Base-by-base conservation (phyloP, 2,797 vertebrate species). In the Scomberomorus guttatus region DNA sequence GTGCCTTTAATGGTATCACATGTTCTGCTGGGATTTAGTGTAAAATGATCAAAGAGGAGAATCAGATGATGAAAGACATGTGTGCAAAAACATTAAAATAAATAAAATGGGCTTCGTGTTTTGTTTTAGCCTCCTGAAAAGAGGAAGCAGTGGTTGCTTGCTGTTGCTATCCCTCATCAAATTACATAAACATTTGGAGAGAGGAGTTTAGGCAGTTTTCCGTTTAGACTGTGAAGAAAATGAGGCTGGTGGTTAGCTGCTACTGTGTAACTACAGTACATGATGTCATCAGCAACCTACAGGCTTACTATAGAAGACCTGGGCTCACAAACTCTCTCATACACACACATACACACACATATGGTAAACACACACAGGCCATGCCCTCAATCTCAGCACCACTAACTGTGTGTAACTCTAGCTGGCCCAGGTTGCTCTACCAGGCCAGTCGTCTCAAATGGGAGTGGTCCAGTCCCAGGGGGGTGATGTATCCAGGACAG, bases 401-500 rank as follows among this genome's bases (percentile, higher is more conserved):
- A 70, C 79, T 29, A 52, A 82, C 66, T 77, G 46, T 74, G 66
- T 87, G 91, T 83, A 93, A 86, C 74, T 72, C 29, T 82, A 90
- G 66, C 77, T 34, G 57, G 29, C 60, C 65, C 58, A 66, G 46
- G 66, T 79, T 82, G 68, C 67, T 84, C 72, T 69, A 79, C 61
- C 50, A 62, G 85, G 54, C 82, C 75, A 60, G 69, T 82, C 39
- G 74, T 81, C 90, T 83, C 66, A 80, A 70, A 83, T 66, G 89
- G 94, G 93, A 92, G 91, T 85, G 80, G 90, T 89, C 68, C 74
- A 4, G 12, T 90, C 93, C 84, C 89, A 79, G 67, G 87, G 80
- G 88, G 72, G 77, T 74, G 90, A 89, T 93, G 92, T 93, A 95
- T 95, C 90, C 93, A 93, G 94, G 93, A 91, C 94, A 94, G 92